These are phyloP conservation scores for Thoracochromis brauschi DNA, from an alignment of 2,113 vertebrate species.

Conservation along the genomic window DNA sequence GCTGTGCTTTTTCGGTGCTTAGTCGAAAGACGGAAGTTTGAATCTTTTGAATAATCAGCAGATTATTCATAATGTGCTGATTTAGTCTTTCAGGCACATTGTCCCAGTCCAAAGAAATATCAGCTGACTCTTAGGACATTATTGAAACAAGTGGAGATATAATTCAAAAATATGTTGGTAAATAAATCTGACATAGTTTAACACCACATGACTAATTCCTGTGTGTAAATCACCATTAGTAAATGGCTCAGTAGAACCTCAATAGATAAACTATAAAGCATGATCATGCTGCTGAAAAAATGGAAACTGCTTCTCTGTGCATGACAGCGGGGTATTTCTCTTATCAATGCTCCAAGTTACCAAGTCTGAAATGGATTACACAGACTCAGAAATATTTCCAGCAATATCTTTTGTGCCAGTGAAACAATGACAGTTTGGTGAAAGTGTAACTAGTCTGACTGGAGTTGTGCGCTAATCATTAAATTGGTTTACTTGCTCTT, in stretches of 20 bases:
- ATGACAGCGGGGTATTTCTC: not conserved
- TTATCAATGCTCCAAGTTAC: not conserved
- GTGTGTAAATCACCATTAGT: not conserved
- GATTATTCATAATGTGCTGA: not conserved
- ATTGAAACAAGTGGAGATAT: not conserved
- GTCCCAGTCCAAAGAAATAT: not conserved
- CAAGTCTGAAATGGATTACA: not conserved
- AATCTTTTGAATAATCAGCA: not conserved
- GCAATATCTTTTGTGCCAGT: not conserved
- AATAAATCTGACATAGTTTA: not conserved
- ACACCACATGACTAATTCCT: not conserved
- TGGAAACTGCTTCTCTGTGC: not conserved
- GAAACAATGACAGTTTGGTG: not conserved
- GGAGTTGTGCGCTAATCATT: not conserved
- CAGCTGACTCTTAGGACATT: not conserved
- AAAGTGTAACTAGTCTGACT: not conserved
- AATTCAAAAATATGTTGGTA: not conserved
- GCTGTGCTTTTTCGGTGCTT: constrained; percentile 4
- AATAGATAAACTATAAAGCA: not conserved
- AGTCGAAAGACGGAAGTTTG: not conserved
- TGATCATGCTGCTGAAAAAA: not conserved
- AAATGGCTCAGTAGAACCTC: not conserved
- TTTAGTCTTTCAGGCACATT: not conserved
- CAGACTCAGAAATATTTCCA: not conserved
- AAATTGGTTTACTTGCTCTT: not conserved